Percentiles rank a stretch among this genome's conserved stretches.
phyloP scores from a whole-genome alignment of 2,797 vertebrate species.

The Acomys russatus region DNA sequence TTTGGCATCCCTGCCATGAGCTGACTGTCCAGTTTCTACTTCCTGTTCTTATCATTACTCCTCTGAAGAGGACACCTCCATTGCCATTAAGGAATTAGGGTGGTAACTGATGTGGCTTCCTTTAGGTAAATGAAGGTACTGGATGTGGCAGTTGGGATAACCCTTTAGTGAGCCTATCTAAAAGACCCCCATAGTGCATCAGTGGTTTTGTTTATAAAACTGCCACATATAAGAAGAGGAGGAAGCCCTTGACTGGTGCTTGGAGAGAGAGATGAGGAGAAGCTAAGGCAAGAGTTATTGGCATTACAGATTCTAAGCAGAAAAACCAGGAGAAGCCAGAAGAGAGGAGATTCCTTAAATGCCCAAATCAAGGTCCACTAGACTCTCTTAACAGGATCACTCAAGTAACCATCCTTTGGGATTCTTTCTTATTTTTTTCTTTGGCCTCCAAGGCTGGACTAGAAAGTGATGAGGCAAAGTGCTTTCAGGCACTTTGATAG shows the following conservation, averaged over 20 bases:
- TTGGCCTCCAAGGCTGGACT: not conserved
- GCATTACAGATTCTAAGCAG: not conserved
- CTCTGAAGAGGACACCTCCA: not conserved
- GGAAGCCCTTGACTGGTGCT: not conserved
- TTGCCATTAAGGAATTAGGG: not conserved
- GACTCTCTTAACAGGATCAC: not conserved
- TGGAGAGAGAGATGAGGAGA: not conserved
- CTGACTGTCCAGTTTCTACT: not conserved
- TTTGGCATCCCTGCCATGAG: too few species aligned
- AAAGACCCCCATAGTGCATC: not conserved
- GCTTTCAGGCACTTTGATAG: not conserved
- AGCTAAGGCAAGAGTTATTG: not conserved
- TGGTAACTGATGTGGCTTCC: not conserved
- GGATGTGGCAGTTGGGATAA: not conserved
- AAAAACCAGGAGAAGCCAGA: not conserved
- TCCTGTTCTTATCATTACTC: not conserved
- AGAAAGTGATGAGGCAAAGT: not conserved
- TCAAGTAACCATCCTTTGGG: not conserved
- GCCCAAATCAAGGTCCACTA: not conserved
- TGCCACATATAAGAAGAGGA: not conserved
- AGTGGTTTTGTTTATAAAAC: not conserved
- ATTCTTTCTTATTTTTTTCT: not conserved
- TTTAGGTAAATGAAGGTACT: not conserved
- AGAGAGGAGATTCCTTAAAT: not conserved
- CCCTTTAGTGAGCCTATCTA: not conserved